phyloP scores from a whole-genome alignment of 2,113 vertebrate genomes.

The Manacus vitellinus region DNA sequence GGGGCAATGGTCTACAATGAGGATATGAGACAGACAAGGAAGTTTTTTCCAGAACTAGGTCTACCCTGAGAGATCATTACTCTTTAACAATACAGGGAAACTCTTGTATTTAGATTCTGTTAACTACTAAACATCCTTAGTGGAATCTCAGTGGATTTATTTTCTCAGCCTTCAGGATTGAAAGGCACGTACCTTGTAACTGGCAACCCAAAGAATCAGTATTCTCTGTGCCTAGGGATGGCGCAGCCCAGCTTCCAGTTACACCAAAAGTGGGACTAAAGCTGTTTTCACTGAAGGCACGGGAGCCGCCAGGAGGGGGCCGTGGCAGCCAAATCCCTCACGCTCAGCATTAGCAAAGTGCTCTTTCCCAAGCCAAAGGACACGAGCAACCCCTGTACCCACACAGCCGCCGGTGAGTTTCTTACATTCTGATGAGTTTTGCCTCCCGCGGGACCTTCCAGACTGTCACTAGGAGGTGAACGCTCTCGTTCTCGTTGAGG shows the following conservation, averaged over 20 bases:
- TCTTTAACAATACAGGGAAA: neutral
- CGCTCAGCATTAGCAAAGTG: rapidly evolving
- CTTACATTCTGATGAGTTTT: slow-evolving; percentile 84
- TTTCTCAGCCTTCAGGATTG: neutral
- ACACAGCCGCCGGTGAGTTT: rapidly evolving
- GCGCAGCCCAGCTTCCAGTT: no score
- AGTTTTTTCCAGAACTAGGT: neutral
- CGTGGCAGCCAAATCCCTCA: rapidly evolving
- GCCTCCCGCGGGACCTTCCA: slow-evolving; percentile 87
- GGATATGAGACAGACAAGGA: neutral
- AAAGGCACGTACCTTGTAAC: neutral
- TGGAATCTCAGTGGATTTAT: rapidly evolving
- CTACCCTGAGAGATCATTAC: neutral
- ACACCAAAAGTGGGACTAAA: rapidly evolving
- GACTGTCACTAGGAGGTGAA: slow-evolving; percentile 84
- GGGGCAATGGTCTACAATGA: slow-evolving; percentile 80
- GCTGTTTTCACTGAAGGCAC: neutral
- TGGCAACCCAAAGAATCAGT: rapidly evolving
- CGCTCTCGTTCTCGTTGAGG: slow-evolving; percentile 75
- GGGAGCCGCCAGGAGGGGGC: no score
- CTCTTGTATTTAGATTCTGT: neutral
- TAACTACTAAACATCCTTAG: neutral
- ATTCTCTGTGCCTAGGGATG: rapidly evolving
- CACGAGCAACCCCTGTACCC: no score
- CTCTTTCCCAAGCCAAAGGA: neutral